Conservation (phyloP, 2,113 vertebrate species). For the Pygoscelis antarcticus region DNA sequence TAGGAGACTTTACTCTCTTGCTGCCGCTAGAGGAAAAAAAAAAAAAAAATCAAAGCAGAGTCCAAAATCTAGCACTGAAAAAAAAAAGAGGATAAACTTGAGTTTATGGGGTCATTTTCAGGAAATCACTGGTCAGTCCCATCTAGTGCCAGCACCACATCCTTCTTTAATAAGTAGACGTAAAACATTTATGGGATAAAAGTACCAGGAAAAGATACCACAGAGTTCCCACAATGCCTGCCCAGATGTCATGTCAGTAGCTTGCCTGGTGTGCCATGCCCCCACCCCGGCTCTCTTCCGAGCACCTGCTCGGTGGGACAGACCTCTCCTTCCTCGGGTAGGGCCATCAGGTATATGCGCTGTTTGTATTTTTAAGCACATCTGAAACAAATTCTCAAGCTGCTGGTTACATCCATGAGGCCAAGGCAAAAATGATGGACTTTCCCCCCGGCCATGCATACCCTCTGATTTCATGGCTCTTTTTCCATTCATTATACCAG, state of each 20-base stretch:
- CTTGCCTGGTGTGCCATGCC: background rate
- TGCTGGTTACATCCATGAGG: background rate
- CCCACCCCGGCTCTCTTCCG: background rate
- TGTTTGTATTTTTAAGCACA: background rate
- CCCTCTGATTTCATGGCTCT: background rate
- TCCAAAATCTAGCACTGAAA: background rate
- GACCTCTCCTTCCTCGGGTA: background rate
- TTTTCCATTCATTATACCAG: background rate
- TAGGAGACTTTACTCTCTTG: background rate
- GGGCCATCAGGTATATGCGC: rapidly evolving
- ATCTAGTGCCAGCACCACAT: background rate
- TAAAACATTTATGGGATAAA: background rate
- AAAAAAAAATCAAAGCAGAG: background rate
- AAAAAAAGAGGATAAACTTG: background rate
- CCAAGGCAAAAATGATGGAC: background rate
- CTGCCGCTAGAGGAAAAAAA: background rate
- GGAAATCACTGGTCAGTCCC: background rate
- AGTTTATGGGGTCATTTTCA: background rate
- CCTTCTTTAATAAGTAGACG: background rate
- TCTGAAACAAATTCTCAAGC: background rate
- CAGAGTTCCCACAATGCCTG: background rate
- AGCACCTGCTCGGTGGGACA: background rate
- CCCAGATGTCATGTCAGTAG: background rate
- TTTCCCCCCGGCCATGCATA: rapidly evolving
- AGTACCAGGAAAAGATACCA: background rate